A percentile compares a stretch with the other conserved stretches of the same genome.
phyloP scores from a whole-genome alignment of 2,113 vertebrate species.

The Calypte anna region DNA sequence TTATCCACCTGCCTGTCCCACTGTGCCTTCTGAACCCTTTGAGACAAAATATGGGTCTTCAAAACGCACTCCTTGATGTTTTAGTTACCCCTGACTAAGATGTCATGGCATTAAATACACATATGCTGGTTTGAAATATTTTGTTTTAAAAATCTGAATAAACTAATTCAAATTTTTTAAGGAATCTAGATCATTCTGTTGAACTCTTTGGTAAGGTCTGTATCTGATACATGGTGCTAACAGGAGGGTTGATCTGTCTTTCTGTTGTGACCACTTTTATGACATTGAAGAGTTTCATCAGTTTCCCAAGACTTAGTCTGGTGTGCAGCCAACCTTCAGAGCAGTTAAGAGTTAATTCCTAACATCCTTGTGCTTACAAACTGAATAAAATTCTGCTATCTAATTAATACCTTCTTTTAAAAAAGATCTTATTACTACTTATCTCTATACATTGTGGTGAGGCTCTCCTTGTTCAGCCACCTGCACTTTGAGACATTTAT shows the following conservation, averaged over 20 bases:
- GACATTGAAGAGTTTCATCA: neutral
- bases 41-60: neutral
- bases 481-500: conserved; percentile 68
- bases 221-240: neutral
- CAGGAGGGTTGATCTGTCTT: neutral
- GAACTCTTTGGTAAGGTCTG: neutral
- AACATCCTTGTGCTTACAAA: conserved; percentile 39
- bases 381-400: conserved; percentile 58
- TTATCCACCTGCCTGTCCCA: neutral
- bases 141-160: neutral
- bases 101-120: neutral
- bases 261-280: neutral
- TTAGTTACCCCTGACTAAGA: neutral
- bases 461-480: conserved; percentile 59
- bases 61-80: neutral
- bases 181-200: neutral
- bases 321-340: neutral
- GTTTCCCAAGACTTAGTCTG: neutral
- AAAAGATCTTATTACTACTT: conserved; percentile 64
- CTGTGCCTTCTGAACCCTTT: rapidly evolving
- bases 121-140: neutral
- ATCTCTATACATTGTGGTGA: conserved; percentile 57
- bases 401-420: conserved; percentile 57
- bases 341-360: conserved; percentile 47
- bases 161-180: neutral